Base-by-base conservation (phyloP, 2,113 vertebrate species). In the Psettodes erumei region DNA sequence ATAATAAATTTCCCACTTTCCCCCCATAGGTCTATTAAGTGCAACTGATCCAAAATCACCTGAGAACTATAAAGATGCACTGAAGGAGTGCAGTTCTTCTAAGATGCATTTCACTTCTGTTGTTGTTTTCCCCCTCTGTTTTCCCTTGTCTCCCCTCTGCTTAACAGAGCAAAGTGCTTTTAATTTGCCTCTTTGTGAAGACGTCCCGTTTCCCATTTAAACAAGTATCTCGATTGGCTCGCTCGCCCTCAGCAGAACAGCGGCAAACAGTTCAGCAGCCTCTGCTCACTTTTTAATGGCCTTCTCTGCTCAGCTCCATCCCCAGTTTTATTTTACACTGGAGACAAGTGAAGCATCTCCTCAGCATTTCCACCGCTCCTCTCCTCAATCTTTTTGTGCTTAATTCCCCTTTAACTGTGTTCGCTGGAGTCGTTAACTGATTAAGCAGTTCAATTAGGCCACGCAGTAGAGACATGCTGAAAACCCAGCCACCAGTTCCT, bases 371-470 rank as follows among this genome's bases (percentile, higher is more conserved):
- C 76, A 40, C 63, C 32, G 79, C 84, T 88, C 78, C 75, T 77
- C 89, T 88, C 84, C 68, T 88, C 88, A 81, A 82, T 91, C 89
- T 91, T 86, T 91, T 76, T 80, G 88, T 87, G 91, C 91, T 93
- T 94, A 93, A 94, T 93, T 93, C 91, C 89, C 89, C 86, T 91
- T 92, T 94, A 94, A 94, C 88, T 87, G 91, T 90, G 86, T 90
- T 90, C 86, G 75, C 91, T 86, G 86, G 83, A 92, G 89, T 93
- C 90, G 87, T 93, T 94, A 93, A 94, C 92, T 94, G 92, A 94
- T 95, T 93, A 93, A 92, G 91, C 88, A 89, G 86, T 93, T 92
- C 94, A 95, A 94, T 94, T 94, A 94, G 92, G 89, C 91, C 86
- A 82, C 63, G 77, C 86, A 86, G 82, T 35, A 71, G 84, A 91